Evolutionary conservation across 2,797 vertebrate genomes (phyloP), one percentile per base, ranked within the genome.

Genomic region (Helostoma temminkii): DNA sequence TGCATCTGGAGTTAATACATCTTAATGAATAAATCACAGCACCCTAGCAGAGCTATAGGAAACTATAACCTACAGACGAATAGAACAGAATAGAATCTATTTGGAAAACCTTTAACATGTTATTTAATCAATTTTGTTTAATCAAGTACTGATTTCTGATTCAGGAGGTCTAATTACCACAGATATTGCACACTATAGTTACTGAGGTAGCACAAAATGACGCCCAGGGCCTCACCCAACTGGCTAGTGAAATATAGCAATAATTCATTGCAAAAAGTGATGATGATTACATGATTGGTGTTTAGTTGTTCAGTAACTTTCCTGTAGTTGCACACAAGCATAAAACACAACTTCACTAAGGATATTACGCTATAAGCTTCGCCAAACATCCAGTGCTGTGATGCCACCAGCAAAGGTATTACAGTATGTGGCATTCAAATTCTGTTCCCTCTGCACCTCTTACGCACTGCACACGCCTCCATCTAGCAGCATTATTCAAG

Each of bases 111-210:
- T 87, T 76, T 78, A 67, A 80, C 80, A 63, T 88, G 65, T 92
- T 94, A 94, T 94, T 90, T 92, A 95, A 95, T 96, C 93, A 93
- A 89, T 94, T 91, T 77, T 89, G 66, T 95, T 93, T 94, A 95
- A 95, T 95, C 91, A 92, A 92, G 92, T 91, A 82, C 87, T 83
- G 88, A 91, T 94, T 87, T 83, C 89, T 94, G 92, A 90, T 89
- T 87, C 85, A 84, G 85, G 88, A 83, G 80, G 78, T 90, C 82
- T 89, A 89, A 93, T 93, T 93, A 83, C 88, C 92, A 89, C 71
- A 84, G 86, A 80, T 60, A 39, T 45, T 80, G 57, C 74, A 70
- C 43, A 65, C 52, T 57, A 41, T 42, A 70, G 55, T 62, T 50
- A 73, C 61, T 72, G 59, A 84, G 41, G 69, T 62, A 80, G 59